A percentile compares a stretch with the other conserved stretches of the same genome.
phyloP scores from a whole-genome alignment of 2,888 invertebrate genomes.

The Erebia palarica region DNA sequence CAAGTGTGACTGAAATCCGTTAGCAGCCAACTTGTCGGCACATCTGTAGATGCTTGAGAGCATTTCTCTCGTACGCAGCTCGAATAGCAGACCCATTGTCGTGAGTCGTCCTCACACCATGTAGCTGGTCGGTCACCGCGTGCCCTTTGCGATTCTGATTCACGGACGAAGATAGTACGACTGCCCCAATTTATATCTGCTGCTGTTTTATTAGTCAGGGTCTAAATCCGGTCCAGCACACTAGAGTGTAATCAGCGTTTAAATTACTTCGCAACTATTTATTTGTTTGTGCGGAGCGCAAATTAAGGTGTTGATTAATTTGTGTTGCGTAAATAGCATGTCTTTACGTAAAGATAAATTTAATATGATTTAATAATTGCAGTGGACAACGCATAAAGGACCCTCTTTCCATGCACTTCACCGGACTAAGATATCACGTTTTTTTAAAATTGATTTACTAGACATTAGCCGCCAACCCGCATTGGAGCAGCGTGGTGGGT shows the following conservation, averaged over 20 bases:
- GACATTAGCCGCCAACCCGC: no score
- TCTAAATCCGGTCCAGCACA: constrained; percentile 16
- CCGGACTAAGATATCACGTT: no score
- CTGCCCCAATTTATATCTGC: constrained; percentile 29
- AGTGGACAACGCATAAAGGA: not conserved
- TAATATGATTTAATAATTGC: not conserved
- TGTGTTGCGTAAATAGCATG: not conserved
- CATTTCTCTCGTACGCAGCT: constrained; percentile 46
- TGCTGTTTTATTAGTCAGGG: constrained; percentile 19
- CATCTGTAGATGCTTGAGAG: not conserved
- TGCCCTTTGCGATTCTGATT: constrained; percentile 63
- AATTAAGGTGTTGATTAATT: constrained; percentile 13
- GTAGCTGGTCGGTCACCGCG: constrained; percentile 48
- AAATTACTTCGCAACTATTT: not conserved
- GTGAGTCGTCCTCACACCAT: constrained; percentile 42
- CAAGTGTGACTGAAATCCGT: no score
- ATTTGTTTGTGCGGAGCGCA: not conserved
- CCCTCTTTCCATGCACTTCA: no score
- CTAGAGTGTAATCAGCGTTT: constrained; percentile 3
- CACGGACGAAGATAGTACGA: constrained; percentile 52
- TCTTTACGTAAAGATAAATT: not conserved
- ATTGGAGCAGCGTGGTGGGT: no score
- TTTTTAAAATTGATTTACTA: no score
- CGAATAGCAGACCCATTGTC: constrained; percentile 58
- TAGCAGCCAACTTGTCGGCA: not conserved